phyloP scores from a whole-genome alignment of 37 sponge, comb jelly and placozoan genomes.

The Petrosia ficiformis region DNA sequence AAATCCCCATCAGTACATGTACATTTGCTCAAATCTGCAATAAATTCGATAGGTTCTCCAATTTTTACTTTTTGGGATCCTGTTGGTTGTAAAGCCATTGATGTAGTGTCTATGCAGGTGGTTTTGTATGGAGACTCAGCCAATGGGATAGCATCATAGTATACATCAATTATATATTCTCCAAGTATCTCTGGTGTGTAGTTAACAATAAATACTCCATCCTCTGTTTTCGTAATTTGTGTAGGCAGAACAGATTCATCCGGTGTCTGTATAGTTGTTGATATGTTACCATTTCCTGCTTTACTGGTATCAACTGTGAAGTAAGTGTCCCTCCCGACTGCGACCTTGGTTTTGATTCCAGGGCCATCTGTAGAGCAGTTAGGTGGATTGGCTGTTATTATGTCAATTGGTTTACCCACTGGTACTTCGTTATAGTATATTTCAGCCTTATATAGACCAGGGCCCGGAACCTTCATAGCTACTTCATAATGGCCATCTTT shows the following conservation, averaged over 20 bases:
- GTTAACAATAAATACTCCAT: slow-evolving; percentile 50
- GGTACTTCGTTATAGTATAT: slow-evolving; percentile 30
- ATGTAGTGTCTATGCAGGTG: slow-evolving; percentile 50
- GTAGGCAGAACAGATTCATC: not conserved
- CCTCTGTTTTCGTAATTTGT: slow-evolving; percentile 20
- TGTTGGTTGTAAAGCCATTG: slow-evolving; percentile 53
- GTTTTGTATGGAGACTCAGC: slow-evolving; percentile 77
- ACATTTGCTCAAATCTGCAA: slow-evolving; percentile 50
- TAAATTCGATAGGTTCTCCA: slow-evolving; percentile 29
- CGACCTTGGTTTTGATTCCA: slow-evolving; percentile 72
- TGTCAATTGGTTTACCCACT: slow-evolving; percentile 5
- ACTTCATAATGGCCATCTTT: slow-evolving; percentile 53
- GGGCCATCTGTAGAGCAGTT: slow-evolving; percentile 82
- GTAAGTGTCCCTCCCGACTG: slow-evolving; percentile 57
- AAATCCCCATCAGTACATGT: slow-evolving; percentile 69
- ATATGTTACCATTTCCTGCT: slow-evolving; percentile 73
- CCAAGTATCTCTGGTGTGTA: slow-evolving; percentile 74
- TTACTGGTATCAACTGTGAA: slow-evolving; percentile 83
- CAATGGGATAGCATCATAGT: slow-evolving; percentile 77
- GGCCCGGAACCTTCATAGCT: slow-evolving; percentile 52
- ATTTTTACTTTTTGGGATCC: slow-evolving; percentile 58
- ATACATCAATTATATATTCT: slow-evolving; percentile 75
- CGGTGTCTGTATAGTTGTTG: not conserved
- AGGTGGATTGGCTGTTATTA: slow-evolving; percentile 48
- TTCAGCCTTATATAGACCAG: slow-evolving; percentile 33